Percentiles rank a stretch among this genome's conserved stretches.
Conservation (phyloP, 2,113 vertebrate species). For the Bujurquina vittata region DNA sequence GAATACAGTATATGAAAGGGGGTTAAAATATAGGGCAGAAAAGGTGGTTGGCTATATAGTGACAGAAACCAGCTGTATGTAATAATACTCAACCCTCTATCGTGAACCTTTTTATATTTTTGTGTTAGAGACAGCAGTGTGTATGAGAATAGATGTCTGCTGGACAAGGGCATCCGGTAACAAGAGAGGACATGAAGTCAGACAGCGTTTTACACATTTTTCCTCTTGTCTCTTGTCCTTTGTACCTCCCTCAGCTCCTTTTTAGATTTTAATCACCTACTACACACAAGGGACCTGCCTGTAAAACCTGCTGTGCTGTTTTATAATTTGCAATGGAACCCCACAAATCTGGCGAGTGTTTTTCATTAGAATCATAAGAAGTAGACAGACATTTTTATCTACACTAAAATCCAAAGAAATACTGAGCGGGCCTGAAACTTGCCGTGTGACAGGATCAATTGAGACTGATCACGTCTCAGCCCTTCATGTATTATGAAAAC, state of each 20-base stretch:
- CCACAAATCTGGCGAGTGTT: conserved; percentile 58
- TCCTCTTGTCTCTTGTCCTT: conserved; percentile 53
- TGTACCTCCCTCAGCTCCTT: conserved; percentile 42
- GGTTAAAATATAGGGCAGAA: conserved; percentile 50
- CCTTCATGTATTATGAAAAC: conserved; percentile 68
- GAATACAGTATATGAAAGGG: conserved; percentile 31
- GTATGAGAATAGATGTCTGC: conserved; percentile 45
- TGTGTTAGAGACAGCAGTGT: conserved; percentile 42
- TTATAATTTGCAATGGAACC: conserved; percentile 65
- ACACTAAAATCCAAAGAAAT: conserved; percentile 36
- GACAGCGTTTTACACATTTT: conserved; percentile 77
- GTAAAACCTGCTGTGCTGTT: conserved; percentile 68
- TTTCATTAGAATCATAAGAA: conserved; percentile 58
- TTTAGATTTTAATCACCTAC: conserved; percentile 48
- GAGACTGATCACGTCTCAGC: conserved; percentile 33
- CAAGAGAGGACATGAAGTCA: conserved; percentile 72
- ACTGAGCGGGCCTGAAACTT: not conserved
- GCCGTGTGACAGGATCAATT: conserved; percentile 22
- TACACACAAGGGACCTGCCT: conserved; percentile 55
- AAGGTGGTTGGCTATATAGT: conserved; percentile 53
- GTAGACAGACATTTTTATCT: conserved; percentile 45
- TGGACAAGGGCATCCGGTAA: conserved; percentile 72
- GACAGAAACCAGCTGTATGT: conserved; percentile 68
- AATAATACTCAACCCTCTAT: conserved; percentile 59
- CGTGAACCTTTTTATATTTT: conserved; percentile 52